Conservation (phyloP, 2,797 vertebrate genomes). For the Avahi laniger region DNA sequence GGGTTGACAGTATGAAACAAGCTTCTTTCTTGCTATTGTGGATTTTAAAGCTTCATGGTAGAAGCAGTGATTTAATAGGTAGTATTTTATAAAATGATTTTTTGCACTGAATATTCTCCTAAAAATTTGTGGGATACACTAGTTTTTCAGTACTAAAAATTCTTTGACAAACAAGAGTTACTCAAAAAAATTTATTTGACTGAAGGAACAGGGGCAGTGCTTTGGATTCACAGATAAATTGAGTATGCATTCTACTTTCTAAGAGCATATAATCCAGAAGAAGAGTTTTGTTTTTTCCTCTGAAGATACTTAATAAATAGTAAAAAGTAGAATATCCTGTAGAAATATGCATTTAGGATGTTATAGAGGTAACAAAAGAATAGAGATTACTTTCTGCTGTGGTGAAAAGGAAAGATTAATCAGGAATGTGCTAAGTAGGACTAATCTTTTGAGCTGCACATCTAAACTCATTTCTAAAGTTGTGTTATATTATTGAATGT, state of each 20-base stretch:
- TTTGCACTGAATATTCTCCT: background rate
- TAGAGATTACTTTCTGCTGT: background rate
- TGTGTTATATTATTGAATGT: background rate
- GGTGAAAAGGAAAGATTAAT: background rate
- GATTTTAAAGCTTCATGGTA: background rate
- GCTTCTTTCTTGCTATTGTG: background rate
- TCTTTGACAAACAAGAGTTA: background rate
- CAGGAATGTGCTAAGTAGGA: background rate
- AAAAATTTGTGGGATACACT: background rate
- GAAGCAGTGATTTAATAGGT: background rate
- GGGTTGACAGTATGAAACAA: background rate
- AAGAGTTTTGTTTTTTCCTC: background rate
- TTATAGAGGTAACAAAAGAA: background rate
- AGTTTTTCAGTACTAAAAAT: background rate
- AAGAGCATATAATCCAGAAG: background rate
- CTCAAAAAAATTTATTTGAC: background rate
- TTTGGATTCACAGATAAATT: background rate
- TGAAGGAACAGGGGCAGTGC: background rate
- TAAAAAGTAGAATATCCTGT: background rate
- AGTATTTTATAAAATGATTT: background rate
- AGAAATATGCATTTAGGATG: background rate
- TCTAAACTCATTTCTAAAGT: background rate
- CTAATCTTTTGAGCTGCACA: background rate
- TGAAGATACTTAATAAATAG: background rate
- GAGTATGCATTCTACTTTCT: background rate